Base-by-base conservation (phyloP, 2,888 invertebrate species). In the Leucoma salicis region DNA sequence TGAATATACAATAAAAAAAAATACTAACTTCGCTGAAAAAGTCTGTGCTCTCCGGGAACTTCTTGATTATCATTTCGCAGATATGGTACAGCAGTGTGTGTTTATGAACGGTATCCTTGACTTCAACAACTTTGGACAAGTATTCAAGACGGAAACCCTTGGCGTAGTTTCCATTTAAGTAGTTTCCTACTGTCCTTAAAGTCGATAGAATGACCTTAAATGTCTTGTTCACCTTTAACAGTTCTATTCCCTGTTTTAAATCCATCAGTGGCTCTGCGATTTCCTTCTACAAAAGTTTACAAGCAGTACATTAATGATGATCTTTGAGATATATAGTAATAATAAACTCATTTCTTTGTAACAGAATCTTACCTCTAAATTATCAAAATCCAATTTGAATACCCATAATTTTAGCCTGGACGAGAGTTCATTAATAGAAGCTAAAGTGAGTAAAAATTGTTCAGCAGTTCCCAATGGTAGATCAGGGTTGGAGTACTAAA, bases 231-330 rank as follows among this genome's bases (percentile, higher is more conserved):
- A 93, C 92, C 82, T 95, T 95, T 54, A 99, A 88, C 47, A 97
- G 93, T 82, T 97, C 97, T 77, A 99, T 95, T 46, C 99, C 99
- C 79, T 97, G 96, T 90, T 99, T 99, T 64, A 99, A 90, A 90
- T 99, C 99, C 97, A 98, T 98, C 66, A 99, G 89, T 31, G 99
- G 99, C 87, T 99, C 99, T 38, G 98, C 98, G 73, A 99, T 96
- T 93, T 99, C 99, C 94, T 97, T 92, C 91, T 92, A 76, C 27
- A 76, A 61, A 4, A 10, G 4, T 27, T 8, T n/a, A 27, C 8
- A 27, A 1, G 1, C 4, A 11, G 4, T 27, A 27, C 1, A 4
- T 27, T 27, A 27, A 27, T 27, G 7, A 15, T 14, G 2, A 11
- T 14, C 3, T 3, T n/a, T 1, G 6, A n/a, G 4, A 15, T 3